phyloP scores from a whole-genome alignment of 2,113 vertebrate species.

The Dicentrarchus labrax region DNA sequence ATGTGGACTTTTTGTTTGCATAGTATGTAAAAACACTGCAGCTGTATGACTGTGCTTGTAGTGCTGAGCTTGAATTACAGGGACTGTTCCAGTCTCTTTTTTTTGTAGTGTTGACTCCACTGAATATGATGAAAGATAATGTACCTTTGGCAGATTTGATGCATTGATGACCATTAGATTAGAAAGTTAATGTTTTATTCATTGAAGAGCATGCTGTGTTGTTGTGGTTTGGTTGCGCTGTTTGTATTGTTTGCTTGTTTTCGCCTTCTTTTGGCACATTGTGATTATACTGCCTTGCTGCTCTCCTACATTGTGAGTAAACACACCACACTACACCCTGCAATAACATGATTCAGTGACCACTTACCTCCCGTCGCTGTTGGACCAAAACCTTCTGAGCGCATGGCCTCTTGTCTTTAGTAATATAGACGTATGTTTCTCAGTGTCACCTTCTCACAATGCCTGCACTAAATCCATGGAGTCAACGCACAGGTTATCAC shows the following conservation, averaged over 20 bases:
- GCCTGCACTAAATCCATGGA: neutral
- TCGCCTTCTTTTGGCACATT: slow-evolving; percentile 27
- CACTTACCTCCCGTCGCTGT: slow-evolving; percentile 32
- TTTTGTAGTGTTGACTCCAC: neutral
- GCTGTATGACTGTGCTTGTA: neutral
- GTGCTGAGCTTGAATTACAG: slow-evolving; percentile 1
- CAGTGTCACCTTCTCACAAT: neutral
- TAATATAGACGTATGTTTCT: neutral
- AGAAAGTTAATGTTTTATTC: neutral
- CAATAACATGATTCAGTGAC: slow-evolving; percentile 44
- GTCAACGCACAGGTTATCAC: neutral
- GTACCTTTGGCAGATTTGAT: neutral
- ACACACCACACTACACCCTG: slow-evolving; percentile 36
- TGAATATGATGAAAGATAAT: slow-evolving; percentile 6
- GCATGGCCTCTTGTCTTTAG: neutral
- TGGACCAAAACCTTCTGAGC: neutral
- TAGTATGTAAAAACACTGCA: neutral
- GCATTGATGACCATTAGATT: neutral
- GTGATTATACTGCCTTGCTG: slow-evolving; percentile 29
- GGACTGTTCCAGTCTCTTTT: slow-evolving; percentile 1
- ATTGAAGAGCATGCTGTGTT: neutral
- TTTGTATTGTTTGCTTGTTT: slow-evolving; percentile 34
- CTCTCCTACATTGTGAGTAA: slow-evolving; percentile 37
- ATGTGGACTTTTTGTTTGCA: neutral
- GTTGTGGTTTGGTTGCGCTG: slow-evolving; percentile 22